phyloP scores from a whole-genome alignment of 2,113 vertebrate species.

The Trematocara variabile region DNA sequence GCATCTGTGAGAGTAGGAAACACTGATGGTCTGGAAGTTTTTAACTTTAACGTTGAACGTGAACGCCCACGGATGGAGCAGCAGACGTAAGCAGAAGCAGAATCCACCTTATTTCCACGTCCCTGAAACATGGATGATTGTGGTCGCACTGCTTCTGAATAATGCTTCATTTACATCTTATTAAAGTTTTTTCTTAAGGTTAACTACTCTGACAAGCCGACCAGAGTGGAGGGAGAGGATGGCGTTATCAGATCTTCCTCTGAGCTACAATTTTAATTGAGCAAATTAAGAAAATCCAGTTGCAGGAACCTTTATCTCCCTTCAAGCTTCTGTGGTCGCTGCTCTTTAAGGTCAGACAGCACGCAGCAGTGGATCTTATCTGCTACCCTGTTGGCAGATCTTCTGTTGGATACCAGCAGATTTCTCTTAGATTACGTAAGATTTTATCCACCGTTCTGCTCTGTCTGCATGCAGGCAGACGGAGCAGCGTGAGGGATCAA shows the following conservation, averaged over 20 bases:
- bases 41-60: rapidly evolving
- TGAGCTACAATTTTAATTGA: neutral
- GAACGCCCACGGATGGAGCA: neutral
- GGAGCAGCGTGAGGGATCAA: neutral
- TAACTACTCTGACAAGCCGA: neutral
- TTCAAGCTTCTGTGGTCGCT: neutral
- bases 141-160: neutral
- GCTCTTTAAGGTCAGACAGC: neutral
- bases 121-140: rapidly evolving
- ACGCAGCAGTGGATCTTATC: neutral
- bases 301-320: neutral
- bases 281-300: neutral
- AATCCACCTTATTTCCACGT: neutral
- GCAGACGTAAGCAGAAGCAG: neutral
- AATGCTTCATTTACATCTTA: neutral
- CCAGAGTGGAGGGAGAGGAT: neutral
- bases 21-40: rapidly evolving
- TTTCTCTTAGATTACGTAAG: neutral
- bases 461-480: neutral
- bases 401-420: neutral
- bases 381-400: neutral
- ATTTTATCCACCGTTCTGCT: neutral
- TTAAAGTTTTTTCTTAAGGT: neutral
- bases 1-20: neutral
- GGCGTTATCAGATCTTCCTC: neutral